phyloP scores from a whole-genome alignment of 2,797 vertebrate genomes.

The Bovichtus diacanthus region DNA sequence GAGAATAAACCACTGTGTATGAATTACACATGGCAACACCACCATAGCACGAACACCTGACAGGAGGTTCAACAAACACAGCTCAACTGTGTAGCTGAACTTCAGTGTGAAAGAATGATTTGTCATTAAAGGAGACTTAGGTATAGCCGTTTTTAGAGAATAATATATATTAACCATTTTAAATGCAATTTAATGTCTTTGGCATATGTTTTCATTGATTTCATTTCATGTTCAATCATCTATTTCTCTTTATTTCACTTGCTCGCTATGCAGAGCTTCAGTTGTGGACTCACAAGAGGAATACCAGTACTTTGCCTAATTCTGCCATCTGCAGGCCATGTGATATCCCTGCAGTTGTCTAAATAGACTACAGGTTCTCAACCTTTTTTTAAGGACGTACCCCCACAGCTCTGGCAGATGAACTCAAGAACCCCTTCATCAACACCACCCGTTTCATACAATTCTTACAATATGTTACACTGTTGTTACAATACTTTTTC shows the following conservation, averaged over 20 bases:
- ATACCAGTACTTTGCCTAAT: background rate
- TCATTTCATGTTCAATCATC: background rate
- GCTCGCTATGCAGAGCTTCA: background rate
- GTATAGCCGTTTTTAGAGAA: too few relatives aligned
- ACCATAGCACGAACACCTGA: background rate
- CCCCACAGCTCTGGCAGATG: too few relatives aligned
- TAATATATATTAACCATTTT: too few relatives aligned
- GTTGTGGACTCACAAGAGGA: background rate
- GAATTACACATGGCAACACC: slow-evolving; percentile 54
- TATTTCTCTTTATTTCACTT: background rate
- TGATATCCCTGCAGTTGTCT: slow-evolving; percentile 3
- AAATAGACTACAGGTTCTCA: background rate
- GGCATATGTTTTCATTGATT: too few relatives aligned
- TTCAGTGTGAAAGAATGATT: too few relatives aligned
- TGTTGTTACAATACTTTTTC: too few relatives aligned
- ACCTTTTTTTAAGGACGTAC: too few relatives aligned
- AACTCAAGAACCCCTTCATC: too few relatives aligned
- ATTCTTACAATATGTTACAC: too few relatives aligned
- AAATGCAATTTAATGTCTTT: too few relatives aligned
- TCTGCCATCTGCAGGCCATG: slow-evolving; percentile 58
- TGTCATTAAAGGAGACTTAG: too few relatives aligned
- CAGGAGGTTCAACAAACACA: background rate
- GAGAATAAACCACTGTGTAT: slow-evolving; percentile 61
- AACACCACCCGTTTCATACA: too few relatives aligned
- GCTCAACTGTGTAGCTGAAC: background rate